A percentile compares a stretch with the other conserved stretches of the same genome.
Evolutionary conservation across 2,113 vertebrate species (phyloP).

Genomic region (Corvus moneduloides): DNA sequence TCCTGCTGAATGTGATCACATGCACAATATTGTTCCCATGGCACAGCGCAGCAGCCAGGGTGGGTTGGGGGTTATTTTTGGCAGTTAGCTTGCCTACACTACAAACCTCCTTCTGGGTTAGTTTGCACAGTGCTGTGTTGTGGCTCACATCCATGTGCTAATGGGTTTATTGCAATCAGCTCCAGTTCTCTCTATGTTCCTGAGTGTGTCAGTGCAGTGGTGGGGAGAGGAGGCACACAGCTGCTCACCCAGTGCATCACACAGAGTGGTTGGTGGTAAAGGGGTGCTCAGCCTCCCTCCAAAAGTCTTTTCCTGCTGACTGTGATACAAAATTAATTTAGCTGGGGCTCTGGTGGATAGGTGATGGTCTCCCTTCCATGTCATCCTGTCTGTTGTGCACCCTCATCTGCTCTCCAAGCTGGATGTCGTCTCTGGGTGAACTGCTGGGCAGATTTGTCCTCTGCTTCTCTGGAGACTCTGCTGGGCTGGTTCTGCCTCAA

Average conservation of each 20-base stretch:
- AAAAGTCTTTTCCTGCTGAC: background rate
- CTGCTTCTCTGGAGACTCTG: background rate
- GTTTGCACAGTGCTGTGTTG: background rate
- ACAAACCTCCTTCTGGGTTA: background rate
- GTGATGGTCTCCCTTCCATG: fast-evolving
- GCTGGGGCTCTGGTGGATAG: background rate
- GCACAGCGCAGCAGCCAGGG: background rate
- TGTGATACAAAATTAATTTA: background rate
- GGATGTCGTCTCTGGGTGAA: background rate
- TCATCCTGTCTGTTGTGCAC: background rate
- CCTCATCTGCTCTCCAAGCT: background rate
- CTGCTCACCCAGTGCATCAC: background rate
- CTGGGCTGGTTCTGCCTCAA: background rate
- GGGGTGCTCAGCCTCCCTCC: background rate
- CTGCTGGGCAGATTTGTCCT: background rate
- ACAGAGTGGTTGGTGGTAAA: background rate
- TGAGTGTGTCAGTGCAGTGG: background rate
- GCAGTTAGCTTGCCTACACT: background rate
- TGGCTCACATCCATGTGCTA: background rate
- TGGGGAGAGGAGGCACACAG: background rate
- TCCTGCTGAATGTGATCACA: slow-evolving; percentile 24
- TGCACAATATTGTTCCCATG: background rate
- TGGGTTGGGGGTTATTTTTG: slow-evolving; percentile 1
- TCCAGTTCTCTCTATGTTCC: background rate
- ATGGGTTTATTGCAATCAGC: background rate